Evolutionary conservation across 2,113 vertebrate species (phyloP), one percentile per base, ranked within the genome.

Genomic region (Mesoclemmys tuberculata): DNA sequence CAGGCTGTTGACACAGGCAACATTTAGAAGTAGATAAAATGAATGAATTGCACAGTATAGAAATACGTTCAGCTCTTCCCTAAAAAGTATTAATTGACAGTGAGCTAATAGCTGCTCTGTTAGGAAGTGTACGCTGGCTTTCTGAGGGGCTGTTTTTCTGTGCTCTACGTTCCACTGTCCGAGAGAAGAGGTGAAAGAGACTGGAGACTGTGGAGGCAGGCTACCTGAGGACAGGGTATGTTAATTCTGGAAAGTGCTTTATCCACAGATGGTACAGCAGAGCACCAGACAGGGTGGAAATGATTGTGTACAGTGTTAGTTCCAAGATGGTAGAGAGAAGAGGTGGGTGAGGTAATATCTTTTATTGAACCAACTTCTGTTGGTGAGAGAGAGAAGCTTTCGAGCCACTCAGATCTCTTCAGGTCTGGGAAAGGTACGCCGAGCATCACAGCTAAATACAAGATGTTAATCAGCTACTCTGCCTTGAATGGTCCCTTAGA

Each of bases 1-100:
- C 95, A 96, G 87, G 89, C 86, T 93, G 92, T 92, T 92, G 94
- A 83, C 91, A 96, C 46, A 68, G 92, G 86, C 94, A 97, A 56
- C 64, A 2, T 93, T 93, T 84, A 87, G 82, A 94, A 91, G 82
- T 3, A 94, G 88, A 81, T 91, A 11, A 94, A 88, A 46, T 41
- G 61, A 61, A 46, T 41, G 90, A 85, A 48, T 82, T 94, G 84
- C 71, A 16, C 11, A 9, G 18, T 8, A 1, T 49, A 64, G 87
- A 96, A 92, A 83, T 55, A 84, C 35, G 38, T 58, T 83, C 61
- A 8, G 55, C 68, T 87, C 54, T 89, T 78, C 46, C 41, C 3
- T 41, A 79, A 80, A 84, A 56, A 2, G 0, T 0, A 0, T 48
- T 38, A 64, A 27, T 6, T 1, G 1, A 3, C 38, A 64, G 7